Base-by-base conservation (phyloP, 2,113 vertebrate genomes). In the Dicentrarchus labrax region DNA sequence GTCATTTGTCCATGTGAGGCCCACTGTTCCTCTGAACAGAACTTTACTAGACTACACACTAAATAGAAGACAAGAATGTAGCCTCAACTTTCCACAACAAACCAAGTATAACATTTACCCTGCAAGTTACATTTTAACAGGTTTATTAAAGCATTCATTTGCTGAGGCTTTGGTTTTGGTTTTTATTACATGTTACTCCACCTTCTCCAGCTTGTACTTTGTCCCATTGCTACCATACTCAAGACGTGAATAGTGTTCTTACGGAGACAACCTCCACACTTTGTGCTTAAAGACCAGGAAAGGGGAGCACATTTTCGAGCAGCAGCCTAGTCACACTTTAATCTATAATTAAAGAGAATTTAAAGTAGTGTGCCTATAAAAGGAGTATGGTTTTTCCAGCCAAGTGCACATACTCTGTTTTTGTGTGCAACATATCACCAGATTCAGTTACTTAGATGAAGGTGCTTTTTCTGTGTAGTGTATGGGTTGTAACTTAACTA, bases 271-370 rank as follows among this genome's bases (percentile, higher is more conserved):
- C 51, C 41, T 51, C 71, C 41, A 53, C 60, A 75, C 21, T 80
- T 87, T 77, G 73, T 81, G 77, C 76, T 87, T 86, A 74, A 86
- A 82, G 76, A 82, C 41, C 21, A 30, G 56, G 59, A 72, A 84
- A 82, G 86, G 75, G 19, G 48, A 87, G 82, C 57, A 80, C 38
- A 78, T 78, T 17, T 86, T 87, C 2, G 3, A 88, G 88, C 84
- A 64, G 70, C 72, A 84, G 72, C 86, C 88, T 59, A 77, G 79
- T 83, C 81, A 88, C 88, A 84, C 76, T 90, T 87, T 82, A 91
- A 93, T 94, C 88, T 91, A 94, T 92, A 92, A 93, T 95, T 94
- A 91, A 94, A 92, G 84, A 88, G 84, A 93, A 91, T 88, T 84
- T 81, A 85, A 89, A 91, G 87, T 66, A 81, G 88, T 72, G 84